Conservation (phyloP, 2,797 vertebrate species). For the Tamandua tetradactyla region DNA sequence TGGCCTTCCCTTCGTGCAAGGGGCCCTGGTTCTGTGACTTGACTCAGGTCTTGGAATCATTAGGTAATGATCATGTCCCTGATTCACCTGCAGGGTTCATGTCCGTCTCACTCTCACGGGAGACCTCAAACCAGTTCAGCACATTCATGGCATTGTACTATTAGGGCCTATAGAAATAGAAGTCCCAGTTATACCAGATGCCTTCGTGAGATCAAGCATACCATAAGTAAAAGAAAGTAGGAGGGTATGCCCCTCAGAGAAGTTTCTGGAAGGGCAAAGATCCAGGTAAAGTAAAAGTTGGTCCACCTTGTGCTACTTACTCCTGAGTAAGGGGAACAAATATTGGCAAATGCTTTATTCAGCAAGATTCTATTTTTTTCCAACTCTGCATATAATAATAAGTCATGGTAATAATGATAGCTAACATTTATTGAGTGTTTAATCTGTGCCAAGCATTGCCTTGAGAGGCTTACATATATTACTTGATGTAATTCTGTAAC, state of each 20-base stretch:
- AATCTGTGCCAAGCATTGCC: neutral
- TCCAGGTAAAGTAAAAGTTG: neutral
- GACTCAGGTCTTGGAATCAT: neutral
- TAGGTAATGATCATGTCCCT: neutral
- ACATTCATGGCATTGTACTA: neutral
- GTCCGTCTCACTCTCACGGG: too few species aligned
- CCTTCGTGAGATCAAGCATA: neutral
- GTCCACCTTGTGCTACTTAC: neutral
- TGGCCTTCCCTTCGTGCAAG: neutral
- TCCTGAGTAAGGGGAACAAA: neutral
- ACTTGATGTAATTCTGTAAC: neutral
- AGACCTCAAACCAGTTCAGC: neutral
- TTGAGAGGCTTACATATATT: neutral
- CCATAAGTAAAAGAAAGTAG: neutral
- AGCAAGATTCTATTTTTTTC: neutral
- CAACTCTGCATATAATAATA: neutral
- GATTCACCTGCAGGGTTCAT: neutral
- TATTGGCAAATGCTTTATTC: neutral
- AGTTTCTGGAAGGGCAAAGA: neutral
- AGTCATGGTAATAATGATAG: neutral
- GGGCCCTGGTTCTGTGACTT: neutral
- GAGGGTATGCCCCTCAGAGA: neutral
- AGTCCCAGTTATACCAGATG: neutral
- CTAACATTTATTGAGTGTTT: neutral
- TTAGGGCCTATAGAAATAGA: neutral